Evolutionary conservation across 2,113 vertebrate species (phyloP), one percentile per base, ranked within the genome.

Genomic region (Sebastes fasciatus): DNA sequence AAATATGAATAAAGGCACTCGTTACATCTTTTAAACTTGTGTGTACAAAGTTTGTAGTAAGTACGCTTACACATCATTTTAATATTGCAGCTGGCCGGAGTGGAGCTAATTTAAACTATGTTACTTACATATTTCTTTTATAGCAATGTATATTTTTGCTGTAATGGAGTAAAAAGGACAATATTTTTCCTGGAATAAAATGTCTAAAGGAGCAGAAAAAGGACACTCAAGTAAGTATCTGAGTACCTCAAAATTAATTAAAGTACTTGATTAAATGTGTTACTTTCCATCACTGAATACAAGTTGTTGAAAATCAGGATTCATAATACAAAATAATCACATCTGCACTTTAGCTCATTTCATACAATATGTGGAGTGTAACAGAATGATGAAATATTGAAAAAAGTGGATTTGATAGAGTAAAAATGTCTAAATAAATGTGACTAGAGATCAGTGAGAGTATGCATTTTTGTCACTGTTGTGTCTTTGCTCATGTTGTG

Each of bases 401-500:
- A 72, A 11, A 62, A 2, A 23, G 5, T 46, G 8, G 17, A 48
- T 61, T 34, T 42, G 8, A 66, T 34, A n/a, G 45, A 46, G 14
- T 58, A 8, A 40, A 65, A 8, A 34, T 68, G 19, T 0, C 6
- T n/a, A 5, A 8, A 73, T 46, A 52, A 70, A 26, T 51, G 6
- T 45, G 16, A 55, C 14, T 52, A 5, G 8, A 57, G 9, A 64
- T 9, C 19, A 21, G 23, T 62, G 21, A 17, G 43, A 9, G 57
- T 11, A 26, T 43, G 67, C 8, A 54, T 79, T 61, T 46, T 65
- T 72, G 26, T 63, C 8, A 21, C 23, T 21, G 26, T 62, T 21
- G 52, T 46, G 67, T 68, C 40, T 52, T 11, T 46, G 12, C 54
- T 69, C 7, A 9, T 26, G 46, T 79, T 82, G 84, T 74, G 75